Percentiles rank a stretch among this genome's conserved stretches.
phyloP scores from a whole-genome alignment of 2,888 invertebrate species.

The Papilio elwesi region DNA sequence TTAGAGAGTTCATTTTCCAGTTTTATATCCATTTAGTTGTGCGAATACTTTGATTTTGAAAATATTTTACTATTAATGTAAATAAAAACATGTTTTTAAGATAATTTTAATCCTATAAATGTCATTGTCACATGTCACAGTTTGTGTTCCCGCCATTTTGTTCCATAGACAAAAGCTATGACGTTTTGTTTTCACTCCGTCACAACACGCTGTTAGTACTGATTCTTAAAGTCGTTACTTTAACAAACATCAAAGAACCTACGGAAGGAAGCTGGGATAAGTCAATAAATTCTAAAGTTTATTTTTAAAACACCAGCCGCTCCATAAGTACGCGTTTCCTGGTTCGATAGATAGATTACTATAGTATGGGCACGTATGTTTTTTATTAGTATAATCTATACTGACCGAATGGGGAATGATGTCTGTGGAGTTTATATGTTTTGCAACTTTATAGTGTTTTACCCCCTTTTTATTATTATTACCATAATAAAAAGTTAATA shows the following conservation, averaged over 20 bases:
- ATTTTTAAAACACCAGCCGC: slow-evolving; percentile 50
- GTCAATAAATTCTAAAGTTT: slow-evolving; percentile 50
- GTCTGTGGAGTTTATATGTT: neutral
- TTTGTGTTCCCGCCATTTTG: slow-evolving; percentile 20
- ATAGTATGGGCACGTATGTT: slow-evolving; percentile 27
- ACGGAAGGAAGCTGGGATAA: slow-evolving; percentile 50
- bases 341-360: slow-evolving; percentile 44
- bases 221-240: slow-evolving; percentile 37
- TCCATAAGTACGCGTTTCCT: slow-evolving; percentile 49
- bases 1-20: too few relatives aligned
- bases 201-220: slow-evolving; percentile 34
- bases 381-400: slow-evolving; percentile 25
- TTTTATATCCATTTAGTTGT: too few relatives aligned
- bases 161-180: slow-evolving; percentile 23
- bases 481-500: too few relatives aligned
- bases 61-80: too few relatives aligned
- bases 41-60: too few relatives aligned
- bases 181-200: slow-evolving; percentile 30
- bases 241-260: slow-evolving; percentile 49
- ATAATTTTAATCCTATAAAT: too few relatives aligned
- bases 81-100: too few relatives aligned
- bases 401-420: neutral
- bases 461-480: too few relatives aligned
- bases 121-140: neutral
- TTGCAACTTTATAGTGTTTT: slow-evolving; percentile 1